phyloP scores from a whole-genome alignment of 1,140 invertebrate species.

The Drosophila bifasciata region DNA sequence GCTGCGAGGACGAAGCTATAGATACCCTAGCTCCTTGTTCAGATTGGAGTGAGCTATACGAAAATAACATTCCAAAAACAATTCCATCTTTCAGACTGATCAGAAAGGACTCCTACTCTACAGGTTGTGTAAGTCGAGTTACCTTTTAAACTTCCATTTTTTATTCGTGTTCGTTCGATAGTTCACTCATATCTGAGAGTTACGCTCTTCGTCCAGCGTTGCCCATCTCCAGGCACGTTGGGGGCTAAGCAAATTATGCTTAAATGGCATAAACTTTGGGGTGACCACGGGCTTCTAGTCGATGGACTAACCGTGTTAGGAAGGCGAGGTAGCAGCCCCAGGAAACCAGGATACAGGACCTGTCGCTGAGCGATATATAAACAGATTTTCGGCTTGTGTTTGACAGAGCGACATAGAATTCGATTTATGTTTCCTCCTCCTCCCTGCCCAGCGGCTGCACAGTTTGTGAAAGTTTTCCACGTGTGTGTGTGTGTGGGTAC shows the following conservation, averaged over 20 bases:
- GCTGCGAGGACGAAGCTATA: too few species aligned
- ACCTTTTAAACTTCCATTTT: too few species aligned
- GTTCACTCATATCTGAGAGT: conserved; percentile 18
- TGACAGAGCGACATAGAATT: conserved; percentile 58
- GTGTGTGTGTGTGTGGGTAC: conserved; percentile 1
- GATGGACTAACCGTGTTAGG: conserved; percentile 10
- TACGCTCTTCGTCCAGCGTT: conserved; percentile 4
- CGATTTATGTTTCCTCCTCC: conserved; percentile 36
- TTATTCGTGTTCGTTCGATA: conserved; percentile 56
- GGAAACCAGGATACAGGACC: not conserved
- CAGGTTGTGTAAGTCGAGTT: too few species aligned
- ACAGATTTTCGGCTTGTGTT: conserved; percentile 64
- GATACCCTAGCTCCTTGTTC: too few species aligned
- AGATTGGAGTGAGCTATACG: too few species aligned
- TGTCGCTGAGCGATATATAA: conserved; percentile 58
- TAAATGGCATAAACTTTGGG: conserved; percentile 69
- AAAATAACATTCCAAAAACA: too few species aligned
- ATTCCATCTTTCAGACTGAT: too few species aligned
- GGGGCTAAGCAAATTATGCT: conserved; percentile 68
- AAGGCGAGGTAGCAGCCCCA: not conserved
- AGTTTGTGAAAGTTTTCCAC: conserved; percentile 14
- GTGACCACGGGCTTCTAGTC: conserved; percentile 31
- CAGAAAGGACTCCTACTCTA: too few species aligned
- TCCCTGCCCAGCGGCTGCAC: conserved; percentile 15
- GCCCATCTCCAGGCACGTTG: conserved; percentile 20